Conservation (phyloP, 2,113 vertebrate genomes). For the Butorides virescens region DNA sequence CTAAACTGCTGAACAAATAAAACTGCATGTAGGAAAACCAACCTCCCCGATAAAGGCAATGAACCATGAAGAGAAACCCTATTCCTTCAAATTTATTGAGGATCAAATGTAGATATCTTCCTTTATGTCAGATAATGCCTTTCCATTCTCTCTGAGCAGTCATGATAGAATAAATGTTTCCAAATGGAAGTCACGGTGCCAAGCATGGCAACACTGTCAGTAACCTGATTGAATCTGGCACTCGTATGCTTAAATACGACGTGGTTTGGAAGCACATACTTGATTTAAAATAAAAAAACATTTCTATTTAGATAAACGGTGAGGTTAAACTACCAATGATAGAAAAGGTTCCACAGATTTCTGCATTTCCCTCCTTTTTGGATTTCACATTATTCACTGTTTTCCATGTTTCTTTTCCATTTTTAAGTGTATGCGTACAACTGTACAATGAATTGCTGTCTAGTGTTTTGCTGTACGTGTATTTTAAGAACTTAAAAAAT, state of each 20-base stretch:
- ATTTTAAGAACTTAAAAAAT: not conserved
- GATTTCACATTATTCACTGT: not conserved
- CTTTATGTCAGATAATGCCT: constrained; percentile 11
- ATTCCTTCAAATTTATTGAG: constrained; percentile 40
- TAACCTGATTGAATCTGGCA: not conserved
- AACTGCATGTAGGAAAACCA: not conserved
- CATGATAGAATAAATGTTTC: not conserved
- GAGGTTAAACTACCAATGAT: not conserved
- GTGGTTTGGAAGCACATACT: not conserved
- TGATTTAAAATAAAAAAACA: not conserved
- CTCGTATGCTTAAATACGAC: not conserved
- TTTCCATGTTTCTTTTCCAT: not conserved
- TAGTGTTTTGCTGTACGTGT: not conserved
- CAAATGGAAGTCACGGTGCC: not conserved
- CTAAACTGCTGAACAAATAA: constrained; percentile 29
- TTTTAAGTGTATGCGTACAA: not conserved
- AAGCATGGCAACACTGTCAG: not conserved
- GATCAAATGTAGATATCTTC: constrained; percentile 35
- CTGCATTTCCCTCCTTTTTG: not conserved
- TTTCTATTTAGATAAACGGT: not conserved
- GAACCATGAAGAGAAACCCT: constrained; percentile 15
- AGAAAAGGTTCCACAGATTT: not conserved
- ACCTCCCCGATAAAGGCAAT: not conserved
- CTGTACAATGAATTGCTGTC: not conserved
- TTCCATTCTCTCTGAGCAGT: not conserved